Conservation (phyloP, 2,113 vertebrate genomes). For the Passer montanus region DNA sequence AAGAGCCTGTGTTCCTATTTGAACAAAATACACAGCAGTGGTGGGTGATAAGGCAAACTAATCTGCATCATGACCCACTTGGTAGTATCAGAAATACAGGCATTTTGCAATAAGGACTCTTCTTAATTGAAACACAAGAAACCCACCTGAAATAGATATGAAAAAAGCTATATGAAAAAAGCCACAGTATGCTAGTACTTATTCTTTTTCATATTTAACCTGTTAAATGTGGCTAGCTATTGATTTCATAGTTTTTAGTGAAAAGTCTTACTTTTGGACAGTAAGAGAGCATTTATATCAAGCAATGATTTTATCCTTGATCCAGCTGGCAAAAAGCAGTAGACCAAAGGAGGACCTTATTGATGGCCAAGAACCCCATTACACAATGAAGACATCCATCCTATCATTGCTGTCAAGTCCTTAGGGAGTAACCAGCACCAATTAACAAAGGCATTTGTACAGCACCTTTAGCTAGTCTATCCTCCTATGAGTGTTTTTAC, state of each 20-base stretch:
- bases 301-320: neutral
- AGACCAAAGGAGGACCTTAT: neutral
- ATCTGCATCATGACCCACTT: neutral
- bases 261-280: neutral
- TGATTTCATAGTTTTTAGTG: neutral
- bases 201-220: neutral
- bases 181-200: neutral
- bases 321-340: neutral
- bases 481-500: neutral
- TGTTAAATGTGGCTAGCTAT: neutral
- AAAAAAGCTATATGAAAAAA: neutral
- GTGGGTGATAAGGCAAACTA: neutral
- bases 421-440: neutral
- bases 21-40: neutral
- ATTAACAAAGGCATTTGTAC: neutral
- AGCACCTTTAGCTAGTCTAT: neutral
- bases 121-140: neutral
- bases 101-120: neutral
- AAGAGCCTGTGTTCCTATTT: neutral
- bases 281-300: neutral
- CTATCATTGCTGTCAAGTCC: rapidly evolving
- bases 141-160: neutral
- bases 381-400: neutral
- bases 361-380: neutral
- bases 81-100: neutral